A percentile compares a stretch with the other conserved stretches of the same genome.
These are phyloP conservation scores for Ditula angustiorana DNA, from an alignment of 2,888 invertebrate species.

Conservation along the genomic window DNA sequence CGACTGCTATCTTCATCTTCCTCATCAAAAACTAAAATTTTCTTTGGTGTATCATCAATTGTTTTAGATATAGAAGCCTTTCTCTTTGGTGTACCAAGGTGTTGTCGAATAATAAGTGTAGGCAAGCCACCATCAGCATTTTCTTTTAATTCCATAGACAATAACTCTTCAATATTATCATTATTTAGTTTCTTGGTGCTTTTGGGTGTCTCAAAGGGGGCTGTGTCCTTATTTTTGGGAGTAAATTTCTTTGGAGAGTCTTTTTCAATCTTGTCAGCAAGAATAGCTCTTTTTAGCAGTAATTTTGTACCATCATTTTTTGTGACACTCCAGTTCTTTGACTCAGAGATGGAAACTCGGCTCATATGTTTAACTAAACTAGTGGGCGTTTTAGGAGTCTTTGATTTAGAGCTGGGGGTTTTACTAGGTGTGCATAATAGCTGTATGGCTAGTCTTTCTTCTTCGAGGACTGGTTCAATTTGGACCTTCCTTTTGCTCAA, in stretches of 20 bases:
- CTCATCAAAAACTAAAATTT: conserved; percentile 67
- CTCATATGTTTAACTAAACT: conserved; percentile 73
- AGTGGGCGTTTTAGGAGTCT: conserved; percentile 70
- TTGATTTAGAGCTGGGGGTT: conserved; percentile 48
- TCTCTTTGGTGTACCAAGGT: conserved; percentile 69
- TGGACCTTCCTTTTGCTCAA: conserved; percentile 70
- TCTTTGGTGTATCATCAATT: conserved; percentile 68
- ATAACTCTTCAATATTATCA: conserved; percentile 64
- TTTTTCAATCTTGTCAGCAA: conserved; percentile 74
- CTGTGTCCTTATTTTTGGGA: conserved; percentile 51
- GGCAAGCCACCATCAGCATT: conserved; percentile 77
- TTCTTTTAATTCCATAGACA: conserved; percentile 74
- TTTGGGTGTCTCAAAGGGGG: conserved; percentile 58
- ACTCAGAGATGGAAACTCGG: conserved; percentile 67
- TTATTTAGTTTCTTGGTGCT: conserved; percentile 57
- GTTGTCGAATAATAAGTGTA: conserved; percentile 72
- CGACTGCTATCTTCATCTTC: conserved; percentile 52
- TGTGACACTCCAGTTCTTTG: conserved; percentile 75
- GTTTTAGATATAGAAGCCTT: conserved; percentile 62
- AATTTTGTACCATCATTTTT: conserved; percentile 79
- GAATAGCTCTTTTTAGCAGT: conserved; percentile 76
- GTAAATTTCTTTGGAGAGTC: conserved; percentile 65
- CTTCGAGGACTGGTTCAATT: conserved; percentile 76
- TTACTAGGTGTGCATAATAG: conserved; percentile 69
- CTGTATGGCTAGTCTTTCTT: conserved; percentile 66